Percentiles rank a stretch among this genome's conserved stretches.
Conservation (phyloP, 2,797 vertebrate species). For the Coracias cyanogaster region DNA sequence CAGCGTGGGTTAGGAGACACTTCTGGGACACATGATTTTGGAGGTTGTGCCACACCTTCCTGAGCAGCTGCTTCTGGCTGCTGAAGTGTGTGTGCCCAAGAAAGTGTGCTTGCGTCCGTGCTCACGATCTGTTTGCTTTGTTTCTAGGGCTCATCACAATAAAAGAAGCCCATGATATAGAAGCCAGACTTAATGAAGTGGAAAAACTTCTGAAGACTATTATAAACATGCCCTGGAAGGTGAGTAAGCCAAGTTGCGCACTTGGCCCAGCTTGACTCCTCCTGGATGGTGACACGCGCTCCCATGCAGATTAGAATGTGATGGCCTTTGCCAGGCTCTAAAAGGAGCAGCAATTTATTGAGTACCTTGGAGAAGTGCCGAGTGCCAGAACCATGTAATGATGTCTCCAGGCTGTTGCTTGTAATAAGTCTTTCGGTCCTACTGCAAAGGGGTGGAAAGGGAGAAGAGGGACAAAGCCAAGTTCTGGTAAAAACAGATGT, state of each 20-base stretch:
- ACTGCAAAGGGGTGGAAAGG: neutral
- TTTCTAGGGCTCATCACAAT: conserved; percentile 91
- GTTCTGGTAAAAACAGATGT: neutral
- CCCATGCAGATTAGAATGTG: neutral
- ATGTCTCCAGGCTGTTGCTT: neutral
- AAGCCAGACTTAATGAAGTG: conserved; percentile 93
- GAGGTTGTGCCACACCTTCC: neutral
- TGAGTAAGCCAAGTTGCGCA: conserved; percentile 61
- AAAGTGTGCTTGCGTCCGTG: neutral
- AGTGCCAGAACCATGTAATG: neutral
- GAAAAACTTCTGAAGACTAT: conserved; percentile 92
- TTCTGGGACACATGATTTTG: neutral
- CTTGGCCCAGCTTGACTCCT: neutral
- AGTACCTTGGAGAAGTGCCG: neutral
- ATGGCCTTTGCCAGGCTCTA: neutral
- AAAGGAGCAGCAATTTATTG: neutral
- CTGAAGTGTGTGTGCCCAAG: neutral
- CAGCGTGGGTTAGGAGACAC: neutral
- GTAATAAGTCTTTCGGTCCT: neutral
- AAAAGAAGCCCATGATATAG: conserved; percentile 92
- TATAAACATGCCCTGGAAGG: conserved; percentile 95
- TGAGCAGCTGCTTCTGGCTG: neutral
- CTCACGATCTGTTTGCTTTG: neutral
- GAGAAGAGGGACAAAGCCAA: neutral
- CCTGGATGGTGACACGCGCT: neutral